A percentile compares a stretch with the other conserved stretches of the same genome.
Evolutionary conservation across 1,140 invertebrate species (phyloP).

Genomic region (Frieseomelitta varia): DNA sequence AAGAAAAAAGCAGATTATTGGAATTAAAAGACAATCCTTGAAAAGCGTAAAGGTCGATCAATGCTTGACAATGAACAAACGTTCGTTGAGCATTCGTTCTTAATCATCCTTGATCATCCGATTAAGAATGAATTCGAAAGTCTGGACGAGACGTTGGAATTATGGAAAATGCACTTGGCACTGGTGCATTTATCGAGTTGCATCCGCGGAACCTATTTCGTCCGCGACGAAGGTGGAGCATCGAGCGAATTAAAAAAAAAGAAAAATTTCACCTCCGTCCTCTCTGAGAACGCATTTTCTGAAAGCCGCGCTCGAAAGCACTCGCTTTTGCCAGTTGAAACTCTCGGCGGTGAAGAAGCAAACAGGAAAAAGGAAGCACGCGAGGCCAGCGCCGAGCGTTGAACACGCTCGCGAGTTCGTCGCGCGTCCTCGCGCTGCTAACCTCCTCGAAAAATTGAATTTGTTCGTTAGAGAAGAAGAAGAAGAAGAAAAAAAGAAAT

Average conservation of each 20-base stretch:
- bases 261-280: neutral
- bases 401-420: neutral
- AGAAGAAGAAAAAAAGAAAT: too few species aligned
- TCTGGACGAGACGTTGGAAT: neutral
- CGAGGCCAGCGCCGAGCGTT: neutral
- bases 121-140: neutral
- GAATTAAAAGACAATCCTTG: too few species aligned
- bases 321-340: neutral
- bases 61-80: too few species aligned
- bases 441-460: neutral
- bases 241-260: constrained; percentile 11
- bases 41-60: too few species aligned
- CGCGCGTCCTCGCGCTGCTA: neutral
- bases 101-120: too few species aligned
- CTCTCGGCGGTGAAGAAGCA: constrained; percentile 14
- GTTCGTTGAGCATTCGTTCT: too few species aligned
- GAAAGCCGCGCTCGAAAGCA: neutral
- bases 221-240: constrained; percentile 1
- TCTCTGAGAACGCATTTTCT: neutral
- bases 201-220: neutral
- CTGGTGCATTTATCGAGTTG: constrained; percentile 10
- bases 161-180: too few species aligned
- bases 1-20: too few species aligned
- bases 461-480: too few species aligned
- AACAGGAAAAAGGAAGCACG: neutral